Evolutionary conservation across 1,140 invertebrate species (phyloP).

Genomic region (Sitobion miscanthi): DNA sequence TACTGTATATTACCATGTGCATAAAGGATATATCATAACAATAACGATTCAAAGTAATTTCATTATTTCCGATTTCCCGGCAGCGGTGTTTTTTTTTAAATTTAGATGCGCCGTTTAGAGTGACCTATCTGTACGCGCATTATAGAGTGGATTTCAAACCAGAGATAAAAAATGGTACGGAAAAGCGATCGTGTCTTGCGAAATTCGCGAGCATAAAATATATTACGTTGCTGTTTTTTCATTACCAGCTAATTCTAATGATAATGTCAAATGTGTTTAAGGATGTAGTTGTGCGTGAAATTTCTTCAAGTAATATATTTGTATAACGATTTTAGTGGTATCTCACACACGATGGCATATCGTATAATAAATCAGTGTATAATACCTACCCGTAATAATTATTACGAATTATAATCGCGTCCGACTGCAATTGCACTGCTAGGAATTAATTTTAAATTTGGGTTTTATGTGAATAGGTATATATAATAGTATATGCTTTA

Average conservation of each 20-base stretch:
- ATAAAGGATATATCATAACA: background rate
- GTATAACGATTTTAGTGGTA: background rate
- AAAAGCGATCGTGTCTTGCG: background rate
- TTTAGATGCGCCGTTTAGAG: background rate
- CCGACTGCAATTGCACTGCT: background rate
- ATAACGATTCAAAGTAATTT: background rate
- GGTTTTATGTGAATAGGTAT: background rate
- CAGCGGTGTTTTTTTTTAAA: background rate
- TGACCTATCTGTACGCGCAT: background rate
- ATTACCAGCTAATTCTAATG: background rate
- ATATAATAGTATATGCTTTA: background rate
- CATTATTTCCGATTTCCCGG: background rate
- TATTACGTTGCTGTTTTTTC: background rate
- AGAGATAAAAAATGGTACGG: background rate
- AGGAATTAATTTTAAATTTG: conserved; percentile 1
- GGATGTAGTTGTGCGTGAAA: background rate
- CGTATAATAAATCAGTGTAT: background rate
- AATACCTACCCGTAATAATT: background rate
- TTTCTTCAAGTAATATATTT: background rate
- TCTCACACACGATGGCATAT: background rate
- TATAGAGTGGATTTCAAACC: background rate
- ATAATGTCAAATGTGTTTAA: background rate
- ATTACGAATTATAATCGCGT: background rate
- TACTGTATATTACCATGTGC: too few relatives aligned
- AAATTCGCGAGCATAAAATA: background rate